Evolutionary conservation across 2,888 invertebrate species (phyloP), one percentile per base, ranked within the genome.

Genomic region (Dermolepida albohirtum): DNA sequence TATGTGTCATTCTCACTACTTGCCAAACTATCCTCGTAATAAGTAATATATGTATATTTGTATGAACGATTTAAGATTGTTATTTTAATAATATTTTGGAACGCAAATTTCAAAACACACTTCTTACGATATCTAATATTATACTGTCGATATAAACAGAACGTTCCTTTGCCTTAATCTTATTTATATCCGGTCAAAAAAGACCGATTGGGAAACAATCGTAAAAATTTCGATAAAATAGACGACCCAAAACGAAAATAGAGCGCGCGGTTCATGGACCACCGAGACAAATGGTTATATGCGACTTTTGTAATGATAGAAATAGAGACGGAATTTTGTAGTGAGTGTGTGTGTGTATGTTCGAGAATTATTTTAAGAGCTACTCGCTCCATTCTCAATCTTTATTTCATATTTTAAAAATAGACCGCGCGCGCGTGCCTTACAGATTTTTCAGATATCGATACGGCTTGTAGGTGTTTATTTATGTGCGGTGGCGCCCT

Each of bases 211-310:
- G 34, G 6, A 34, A 34, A 34, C 34, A 34, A 34, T 34, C 34
- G 34, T 49, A 34, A 27, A 62, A 49, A 16, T 16, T 14, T 29
- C 39, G 34, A 47, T 8, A 47, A 29, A 11, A 12, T n/a, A 62
- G 59, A 49, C 34, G 8, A 8, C 29, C 29, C 2, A 22, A 47
- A 12, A 16, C 11, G 17, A 62, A 62, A 62, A 62, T 49, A 62
- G 44, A 49, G 17, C 34, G 44, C 27, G 40, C 59, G 16, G 59
- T 62, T 62, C 59, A 62, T 62, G 59, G 59, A 62, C 59, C 59
- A 62, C 59, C 34, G 49, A 62, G 47, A 62, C 59, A 62, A 62
- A 62, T 47, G 34, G 59, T 47, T 62, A 62, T 62, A 62, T 62
- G 47, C 47, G 59, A 44, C 59, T 62, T 62, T 39, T 34, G 29